Evolutionary conservation across 2,797 vertebrate species (phyloP).

Genomic region (Fratercula arctica): DNA sequence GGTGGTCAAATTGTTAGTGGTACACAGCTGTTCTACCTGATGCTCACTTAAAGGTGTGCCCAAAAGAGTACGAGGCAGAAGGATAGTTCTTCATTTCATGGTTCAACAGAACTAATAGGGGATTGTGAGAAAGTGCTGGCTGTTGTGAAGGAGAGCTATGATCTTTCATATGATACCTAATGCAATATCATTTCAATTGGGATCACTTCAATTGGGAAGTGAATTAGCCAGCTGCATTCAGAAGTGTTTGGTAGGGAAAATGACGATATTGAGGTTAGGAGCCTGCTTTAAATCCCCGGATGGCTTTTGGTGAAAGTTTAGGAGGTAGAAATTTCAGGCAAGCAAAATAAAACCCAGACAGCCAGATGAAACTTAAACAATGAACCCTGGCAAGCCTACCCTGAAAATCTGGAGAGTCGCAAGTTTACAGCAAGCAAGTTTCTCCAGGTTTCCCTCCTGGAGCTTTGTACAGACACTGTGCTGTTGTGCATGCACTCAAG

Average conservation of each 20-base stretch:
- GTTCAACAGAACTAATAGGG: not conserved
- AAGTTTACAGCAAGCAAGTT: not conserved
- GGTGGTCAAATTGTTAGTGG: not conserved
- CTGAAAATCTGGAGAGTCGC: not conserved
- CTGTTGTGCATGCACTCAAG: not conserved
- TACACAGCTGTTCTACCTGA: not conserved
- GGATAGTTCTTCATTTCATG: not conserved
- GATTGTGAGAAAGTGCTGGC: not conserved
- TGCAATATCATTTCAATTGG: not conserved
- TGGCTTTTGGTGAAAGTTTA: not conserved
- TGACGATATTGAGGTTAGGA: not conserved
- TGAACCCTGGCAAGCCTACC: not conserved
- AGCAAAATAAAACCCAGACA: not conserved
- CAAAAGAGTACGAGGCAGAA: not conserved
- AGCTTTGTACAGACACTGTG: not conserved
- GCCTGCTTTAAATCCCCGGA: not conserved
- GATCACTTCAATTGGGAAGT: not conserved
- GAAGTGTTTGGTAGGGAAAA: not conserved
- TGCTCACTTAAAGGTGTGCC: not conserved
- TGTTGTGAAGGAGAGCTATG: not conserved
- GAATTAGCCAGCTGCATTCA: not conserved
- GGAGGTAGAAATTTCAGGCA: not conserved
- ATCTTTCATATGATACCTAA: not conserved
- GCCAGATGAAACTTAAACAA: not conserved
- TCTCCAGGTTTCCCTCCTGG: not conserved